Base-by-base conservation (phyloP, 2,113 vertebrate species). In the Oxyura jamaicensis region DNA sequence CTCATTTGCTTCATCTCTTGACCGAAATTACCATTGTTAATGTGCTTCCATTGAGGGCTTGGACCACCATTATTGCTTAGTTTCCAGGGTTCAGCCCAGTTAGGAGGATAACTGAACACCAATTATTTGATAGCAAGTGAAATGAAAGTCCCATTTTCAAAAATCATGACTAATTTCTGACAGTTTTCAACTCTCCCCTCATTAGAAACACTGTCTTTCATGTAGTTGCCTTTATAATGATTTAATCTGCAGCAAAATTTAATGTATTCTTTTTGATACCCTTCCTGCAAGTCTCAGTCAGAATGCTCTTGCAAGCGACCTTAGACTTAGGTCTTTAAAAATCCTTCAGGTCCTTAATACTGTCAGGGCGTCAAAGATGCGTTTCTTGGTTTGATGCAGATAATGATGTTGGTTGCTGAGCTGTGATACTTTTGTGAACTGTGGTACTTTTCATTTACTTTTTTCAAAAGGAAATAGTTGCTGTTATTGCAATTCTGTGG, bases 201-300 rank as follows among this genome's bases (percentile, higher is more conserved):
- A 72, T 86, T 86, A 92, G 91, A 91, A 86, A 86, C 72, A 62
- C 77, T 81, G 72, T 68, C 92, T 96, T 97, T 97, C 92, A 88
- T 92, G 80, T 88, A 33, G 68, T 41, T 96, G 46, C 72, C 88
- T 91, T 91, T 83, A 80, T 58, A 88, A 94, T 76, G 12, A 44
- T 93, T 97, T 96, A 77, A 94, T 95, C 83, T 92, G 59, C 56
- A 77, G 83, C 92, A 76, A 93, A 91, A 87, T 29, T 58, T 95
- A 94, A 88, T 86, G 50, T 77, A 83, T 94, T 97, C 90, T 81
- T 59, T 95, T 96, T 95, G 83, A 97, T 93, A 91, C n/a, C 13
- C 13, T 56, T n/a, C 42, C 75, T 87, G 46, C 46, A 84, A 94
- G 53, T 20, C 60, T 85, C 78, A 25, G 46, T 55, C 85, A 88